phyloP scores from a whole-genome alignment of 2,113 vertebrate genomes.

The Eudyptes chrysolophus region DNA sequence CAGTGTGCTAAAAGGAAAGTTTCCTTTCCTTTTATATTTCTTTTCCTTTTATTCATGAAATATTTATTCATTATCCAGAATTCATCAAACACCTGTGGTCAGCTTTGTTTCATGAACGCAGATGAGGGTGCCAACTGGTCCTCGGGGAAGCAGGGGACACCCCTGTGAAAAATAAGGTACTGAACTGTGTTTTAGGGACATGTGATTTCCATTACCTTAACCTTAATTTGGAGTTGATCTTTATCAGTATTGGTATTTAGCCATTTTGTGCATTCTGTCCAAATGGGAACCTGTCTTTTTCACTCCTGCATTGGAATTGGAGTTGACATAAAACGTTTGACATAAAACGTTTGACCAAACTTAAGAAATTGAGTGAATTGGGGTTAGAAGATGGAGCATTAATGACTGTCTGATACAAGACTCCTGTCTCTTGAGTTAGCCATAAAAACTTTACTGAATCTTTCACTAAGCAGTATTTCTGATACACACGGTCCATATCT shows the following conservation, averaged over 20 bases:
- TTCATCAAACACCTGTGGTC: background rate
- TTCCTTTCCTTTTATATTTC: background rate
- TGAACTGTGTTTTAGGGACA: background rate
- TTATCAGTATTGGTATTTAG: background rate
- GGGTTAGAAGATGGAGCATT: background rate
- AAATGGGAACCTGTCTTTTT: background rate
- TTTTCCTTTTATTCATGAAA: background rate
- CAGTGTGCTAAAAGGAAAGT: background rate
- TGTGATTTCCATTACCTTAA: background rate
- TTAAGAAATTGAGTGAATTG: background rate
- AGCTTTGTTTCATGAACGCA: background rate
- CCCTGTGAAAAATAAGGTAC: background rate
- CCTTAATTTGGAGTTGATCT: background rate
- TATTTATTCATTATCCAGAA: background rate
- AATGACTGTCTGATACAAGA: background rate
- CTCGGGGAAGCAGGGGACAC: background rate
- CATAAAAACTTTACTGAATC: background rate
- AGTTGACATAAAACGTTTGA: background rate
- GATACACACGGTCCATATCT: background rate
- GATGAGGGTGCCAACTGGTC: background rate
- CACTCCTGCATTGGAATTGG: background rate
- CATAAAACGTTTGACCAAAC: background rate
- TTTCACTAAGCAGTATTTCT: background rate
- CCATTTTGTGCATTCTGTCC: background rate
- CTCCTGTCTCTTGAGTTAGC: background rate